A percentile compares a stretch with the other conserved stretches of the same genome.
These are phyloP conservation scores for Candidula unifasciata DNA, from an alignment of 2,888 invertebrate species.

Conservation along the genomic window DNA sequence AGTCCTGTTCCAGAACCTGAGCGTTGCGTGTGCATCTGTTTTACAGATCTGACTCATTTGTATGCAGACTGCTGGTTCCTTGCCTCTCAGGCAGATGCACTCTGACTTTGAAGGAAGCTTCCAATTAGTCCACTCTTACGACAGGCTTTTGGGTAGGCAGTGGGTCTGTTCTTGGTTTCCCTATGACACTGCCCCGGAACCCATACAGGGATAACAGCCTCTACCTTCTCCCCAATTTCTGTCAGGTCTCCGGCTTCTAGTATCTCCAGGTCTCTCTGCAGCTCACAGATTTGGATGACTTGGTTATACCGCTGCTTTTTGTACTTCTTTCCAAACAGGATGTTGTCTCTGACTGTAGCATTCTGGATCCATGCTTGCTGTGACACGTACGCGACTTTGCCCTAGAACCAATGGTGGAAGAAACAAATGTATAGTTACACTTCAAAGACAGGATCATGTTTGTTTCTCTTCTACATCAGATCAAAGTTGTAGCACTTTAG, in stretches of 20 bases:
- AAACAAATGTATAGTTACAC: not conserved
- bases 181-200: too few species aligned
- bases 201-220: too few species aligned
- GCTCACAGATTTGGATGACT: constrained; percentile 76
- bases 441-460: not conserved
- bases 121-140: too few species aligned
- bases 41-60: too few species aligned
- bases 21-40: too few species aligned
- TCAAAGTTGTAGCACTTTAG: not conserved
- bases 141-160: too few species aligned
- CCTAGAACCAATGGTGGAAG: not conserved
- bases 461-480: not conserved
- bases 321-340: constrained; percentile 79
- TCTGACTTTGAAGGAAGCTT: too few species aligned
- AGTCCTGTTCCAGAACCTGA: too few species aligned
- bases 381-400: constrained; percentile 69
- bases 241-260: constrained; percentile 80
- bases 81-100: too few species aligned
- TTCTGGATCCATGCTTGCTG: constrained; percentile 81
- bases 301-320: constrained; percentile 68
- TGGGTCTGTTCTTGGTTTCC: too few species aligned
- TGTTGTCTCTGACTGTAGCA: constrained; percentile 79
- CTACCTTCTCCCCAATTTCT: constrained; percentile 82
- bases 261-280: constrained; percentile 80
- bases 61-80: too few species aligned